phyloP scores from a whole-genome alignment of 2,113 vertebrate species.

The Bagarius yarrelli region DNA sequence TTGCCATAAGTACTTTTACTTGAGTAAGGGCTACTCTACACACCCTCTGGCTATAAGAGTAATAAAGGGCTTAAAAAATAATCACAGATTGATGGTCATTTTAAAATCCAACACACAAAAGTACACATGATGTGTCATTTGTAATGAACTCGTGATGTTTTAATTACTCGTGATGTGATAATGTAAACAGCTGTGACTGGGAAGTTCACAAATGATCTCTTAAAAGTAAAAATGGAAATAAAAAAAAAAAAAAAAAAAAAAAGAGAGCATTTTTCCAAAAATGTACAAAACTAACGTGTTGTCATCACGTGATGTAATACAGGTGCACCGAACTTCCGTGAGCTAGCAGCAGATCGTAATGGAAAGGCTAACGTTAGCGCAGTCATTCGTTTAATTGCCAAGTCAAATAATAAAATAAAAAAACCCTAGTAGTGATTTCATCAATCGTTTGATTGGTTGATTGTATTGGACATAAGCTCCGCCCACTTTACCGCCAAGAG shows the following conservation, averaged over 20 bases:
- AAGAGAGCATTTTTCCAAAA: background rate
- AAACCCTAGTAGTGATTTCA: background rate
- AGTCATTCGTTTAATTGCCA: background rate
- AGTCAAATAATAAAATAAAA: background rate
- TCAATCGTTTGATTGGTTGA: background rate
- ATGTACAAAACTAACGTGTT: too few species aligned
- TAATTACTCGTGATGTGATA: background rate
- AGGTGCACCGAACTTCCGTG: background rate
- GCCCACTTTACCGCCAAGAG: background rate
- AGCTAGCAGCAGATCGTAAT: background rate
- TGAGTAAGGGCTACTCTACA: too few species aligned
- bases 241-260: background rate
- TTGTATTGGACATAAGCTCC: background rate
- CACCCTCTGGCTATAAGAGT: too few species aligned
- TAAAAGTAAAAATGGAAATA: background rate
- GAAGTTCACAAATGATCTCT: background rate
- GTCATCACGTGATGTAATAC: background rate
- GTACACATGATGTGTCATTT: background rate
- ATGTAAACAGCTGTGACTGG: background rate
- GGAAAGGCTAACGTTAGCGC: background rate
- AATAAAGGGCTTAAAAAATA: too few species aligned
- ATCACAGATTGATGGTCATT: too few species aligned
- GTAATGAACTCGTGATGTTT: background rate
- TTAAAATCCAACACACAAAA: too few species aligned
- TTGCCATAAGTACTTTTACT: too few species aligned